Evolutionary conservation across 2,113 vertebrate species (phyloP), one percentile per base, ranked within the genome.

Genomic region (Larimichthys crocea): DNA sequence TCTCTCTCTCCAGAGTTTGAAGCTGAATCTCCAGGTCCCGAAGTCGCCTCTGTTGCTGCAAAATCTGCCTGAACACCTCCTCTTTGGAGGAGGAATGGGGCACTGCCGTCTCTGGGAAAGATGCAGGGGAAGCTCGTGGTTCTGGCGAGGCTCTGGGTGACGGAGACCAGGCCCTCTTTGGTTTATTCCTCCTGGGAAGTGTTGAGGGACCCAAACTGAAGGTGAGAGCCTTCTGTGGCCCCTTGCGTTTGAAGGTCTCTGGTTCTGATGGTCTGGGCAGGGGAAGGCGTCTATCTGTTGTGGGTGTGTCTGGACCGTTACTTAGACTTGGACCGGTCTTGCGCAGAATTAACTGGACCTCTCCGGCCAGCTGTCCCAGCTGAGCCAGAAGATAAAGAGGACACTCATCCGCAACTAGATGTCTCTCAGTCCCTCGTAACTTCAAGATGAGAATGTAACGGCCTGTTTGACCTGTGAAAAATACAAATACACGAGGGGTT

Each of bases 401-500:
- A 31, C 95, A 93, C 74, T 98, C 98, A 24, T 94, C 94, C 0
- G 97, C 96, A 22, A 95, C 89, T 35, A 99, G 92, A 80, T 96
- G 96, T 50, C 94, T 91, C 85, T 99, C 97, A 6, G 94, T 97
- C 72, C 96, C 97, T 17, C 95, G 92, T 31, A 97, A 89, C 86
- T 95, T 97, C 94, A 97, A 94, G 79, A 97, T 90, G 1, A 99
- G 95, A 60, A 97, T 90, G 1, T 98, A 99, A 8, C 98, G 97
- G 20, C 98, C 98, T 0, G 97, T 99, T 93, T 97, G 97, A 87
- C 98, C 97, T 99, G 92, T 15, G 22, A 20, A 24, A 52, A 49
- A 24, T 1, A 59, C 29, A 53, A 6, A 46, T 3, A 1, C 4
- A 46, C 2, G 19, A 55, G 35, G 20, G 67, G 8, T 46, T 14